phyloP scores from a whole-genome alignment of 2,888 invertebrate genomes.

The Dolichomitus sp. region DNA sequence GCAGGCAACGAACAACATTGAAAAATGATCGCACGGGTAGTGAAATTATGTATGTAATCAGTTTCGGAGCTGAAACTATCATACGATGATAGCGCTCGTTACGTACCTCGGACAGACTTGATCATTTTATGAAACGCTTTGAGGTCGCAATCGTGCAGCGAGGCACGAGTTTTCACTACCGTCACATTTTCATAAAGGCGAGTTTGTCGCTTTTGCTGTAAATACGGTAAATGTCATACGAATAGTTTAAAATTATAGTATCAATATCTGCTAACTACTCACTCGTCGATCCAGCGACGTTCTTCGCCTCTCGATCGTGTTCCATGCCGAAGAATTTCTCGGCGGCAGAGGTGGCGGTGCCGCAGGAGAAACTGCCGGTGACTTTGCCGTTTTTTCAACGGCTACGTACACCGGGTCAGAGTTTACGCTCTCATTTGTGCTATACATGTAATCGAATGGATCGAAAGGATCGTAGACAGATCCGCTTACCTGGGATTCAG shows the following conservation, averaged over 20 bases:
- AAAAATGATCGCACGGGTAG: neutral
- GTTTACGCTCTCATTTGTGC: slow-evolving; percentile 89
- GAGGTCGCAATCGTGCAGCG: slow-evolving; percentile 92
- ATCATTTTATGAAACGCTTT: slow-evolving; percentile 95
- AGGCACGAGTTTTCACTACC: slow-evolving; percentile 89
- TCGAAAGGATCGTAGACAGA: slow-evolving; percentile 93
- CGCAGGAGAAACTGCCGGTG: slow-evolving; percentile 87
- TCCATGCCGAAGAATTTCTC: slow-evolving; percentile 87
- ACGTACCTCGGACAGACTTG: slow-evolving; percentile 92
- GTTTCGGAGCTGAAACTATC: neutral
- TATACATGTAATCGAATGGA: slow-evolving; percentile 93
- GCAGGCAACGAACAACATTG: neutral
- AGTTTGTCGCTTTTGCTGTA: slow-evolving; percentile 87
- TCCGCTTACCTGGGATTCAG: slow-evolving; percentile 88
- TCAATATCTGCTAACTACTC: slow-evolving; percentile 56
- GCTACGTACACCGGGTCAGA: slow-evolving; percentile 91
- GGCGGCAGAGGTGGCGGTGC: slow-evolving; percentile 89
- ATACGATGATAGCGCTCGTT: neutral
- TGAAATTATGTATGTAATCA: neutral
- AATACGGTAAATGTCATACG: slow-evolving; percentile 44
- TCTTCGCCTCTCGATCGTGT: slow-evolving; percentile 87
- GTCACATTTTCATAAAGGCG: slow-evolving; percentile 91
- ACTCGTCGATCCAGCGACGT: slow-evolving; percentile 85
- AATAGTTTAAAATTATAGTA: neutral
- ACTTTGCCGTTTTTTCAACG: slow-evolving; percentile 88